Conservation (phyloP, 2,113 vertebrate genomes). For the Megaptera novaeangliae region DNA sequence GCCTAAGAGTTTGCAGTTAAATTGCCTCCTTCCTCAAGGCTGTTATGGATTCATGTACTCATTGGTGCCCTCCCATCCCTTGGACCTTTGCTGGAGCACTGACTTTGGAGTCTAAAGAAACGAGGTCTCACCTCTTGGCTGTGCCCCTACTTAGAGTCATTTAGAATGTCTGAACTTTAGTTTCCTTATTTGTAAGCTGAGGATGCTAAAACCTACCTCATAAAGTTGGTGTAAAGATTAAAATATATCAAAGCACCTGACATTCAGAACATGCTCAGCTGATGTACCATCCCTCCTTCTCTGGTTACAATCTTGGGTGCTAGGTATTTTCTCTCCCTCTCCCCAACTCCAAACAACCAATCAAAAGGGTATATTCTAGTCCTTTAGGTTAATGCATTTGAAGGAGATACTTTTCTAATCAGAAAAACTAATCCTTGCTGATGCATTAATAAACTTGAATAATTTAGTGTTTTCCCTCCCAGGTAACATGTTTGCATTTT, state of each 20-base stretch:
- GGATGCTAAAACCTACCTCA: not conserved
- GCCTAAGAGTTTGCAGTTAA: not conserved
- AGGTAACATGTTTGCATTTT: slow-evolving; percentile 27
- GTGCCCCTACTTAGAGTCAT: not conserved
- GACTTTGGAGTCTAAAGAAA: not conserved
- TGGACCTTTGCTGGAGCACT: not conserved
- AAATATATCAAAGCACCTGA: not conserved
- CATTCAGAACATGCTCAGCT: not conserved
- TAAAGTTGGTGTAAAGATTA: not conserved
- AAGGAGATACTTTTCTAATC: not conserved
- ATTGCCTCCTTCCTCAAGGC: not conserved
- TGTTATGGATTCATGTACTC: not conserved
- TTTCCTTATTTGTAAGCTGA: not conserved
- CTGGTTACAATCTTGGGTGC: not conserved
- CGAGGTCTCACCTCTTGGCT: not conserved
- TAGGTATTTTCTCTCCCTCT: not conserved
- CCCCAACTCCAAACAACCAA: not conserved
- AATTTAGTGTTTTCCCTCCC: not conserved
- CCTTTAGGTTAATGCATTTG: not conserved
- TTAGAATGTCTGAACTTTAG: not conserved
- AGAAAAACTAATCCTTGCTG: not conserved
- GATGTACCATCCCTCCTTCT: not conserved
- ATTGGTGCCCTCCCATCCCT: fast-evolving
- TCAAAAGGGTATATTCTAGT: not conserved
- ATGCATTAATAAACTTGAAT: not conserved